phyloP scores from a whole-genome alignment of 2,888 invertebrate genomes.

The Plagiodera versicolora region DNA sequence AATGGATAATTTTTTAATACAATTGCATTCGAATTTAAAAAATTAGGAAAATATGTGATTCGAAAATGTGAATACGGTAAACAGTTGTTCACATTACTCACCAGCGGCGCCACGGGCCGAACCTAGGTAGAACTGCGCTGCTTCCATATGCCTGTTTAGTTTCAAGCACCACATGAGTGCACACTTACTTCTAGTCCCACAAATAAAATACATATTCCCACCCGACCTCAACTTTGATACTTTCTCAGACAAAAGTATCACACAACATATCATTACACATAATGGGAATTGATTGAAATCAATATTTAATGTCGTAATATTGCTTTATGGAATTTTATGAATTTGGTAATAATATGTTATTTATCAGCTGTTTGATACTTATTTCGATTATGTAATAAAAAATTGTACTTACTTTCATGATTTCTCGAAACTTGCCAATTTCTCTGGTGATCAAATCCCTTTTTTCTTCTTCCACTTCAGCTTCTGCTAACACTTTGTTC shows the following conservation, averaged over 20 bases:
- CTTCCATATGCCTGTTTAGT: slow-evolving; percentile 57
- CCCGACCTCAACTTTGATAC: slow-evolving; percentile 28
- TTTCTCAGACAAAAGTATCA: slow-evolving; percentile 19
- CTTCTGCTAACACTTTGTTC: slow-evolving; percentile 74
- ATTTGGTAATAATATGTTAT: slow-evolving; percentile 14
- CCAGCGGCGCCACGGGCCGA: slow-evolving; percentile 56
- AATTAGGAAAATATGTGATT: slow-evolving; percentile 1
- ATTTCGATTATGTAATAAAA: background rate
- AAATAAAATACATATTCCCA: slow-evolving; percentile 34
- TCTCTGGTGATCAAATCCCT: slow-evolving; percentile 94
- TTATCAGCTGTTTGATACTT: background rate
- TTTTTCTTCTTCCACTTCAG: slow-evolving; percentile 94
- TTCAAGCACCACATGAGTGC: slow-evolving; percentile 56
- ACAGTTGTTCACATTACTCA: slow-evolving; percentile 48
- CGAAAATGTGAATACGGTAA: slow-evolving; percentile 15
- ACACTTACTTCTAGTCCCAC: slow-evolving; percentile 50
- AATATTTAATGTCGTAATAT: no score
- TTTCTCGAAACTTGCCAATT: slow-evolving; percentile 96
- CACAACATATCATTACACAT: slow-evolving; percentile 22
- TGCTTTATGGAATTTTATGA: background rate
- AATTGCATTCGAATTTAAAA: no score
- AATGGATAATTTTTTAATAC: no score
- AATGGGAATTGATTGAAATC: background rate
- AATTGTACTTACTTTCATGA: slow-evolving; percentile 82
- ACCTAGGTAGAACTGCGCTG: slow-evolving; percentile 56